A percentile compares a stretch with the other conserved stretches of the same genome.
phyloP scores from a whole-genome alignment of 2,888 invertebrate genomes.

The Cataglyphis albicans region DNA sequence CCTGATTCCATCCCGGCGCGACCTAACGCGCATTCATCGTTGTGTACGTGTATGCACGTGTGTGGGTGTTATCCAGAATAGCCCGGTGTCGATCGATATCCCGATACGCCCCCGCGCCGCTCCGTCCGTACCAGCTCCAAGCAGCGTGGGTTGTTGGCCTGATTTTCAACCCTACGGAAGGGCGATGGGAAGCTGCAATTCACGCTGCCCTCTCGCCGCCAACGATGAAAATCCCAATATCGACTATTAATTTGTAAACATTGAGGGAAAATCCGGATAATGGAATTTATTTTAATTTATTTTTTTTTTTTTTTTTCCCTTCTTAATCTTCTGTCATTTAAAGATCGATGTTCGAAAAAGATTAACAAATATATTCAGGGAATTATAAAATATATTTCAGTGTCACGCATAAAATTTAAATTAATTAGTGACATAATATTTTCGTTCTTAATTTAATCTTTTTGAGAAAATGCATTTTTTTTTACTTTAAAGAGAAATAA shows the following conservation, averaged over 20 bases:
- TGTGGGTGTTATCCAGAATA: constrained; percentile 64
- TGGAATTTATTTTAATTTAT: not conserved
- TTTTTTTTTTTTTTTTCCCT: not conserved
- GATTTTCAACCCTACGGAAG: constrained; percentile 68
- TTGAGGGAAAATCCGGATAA: not conserved
- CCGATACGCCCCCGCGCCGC: constrained; percentile 63
- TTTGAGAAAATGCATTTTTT: not conserved
- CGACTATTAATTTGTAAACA: not conserved
- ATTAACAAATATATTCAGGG: not conserved
- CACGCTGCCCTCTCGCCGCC: constrained; percentile 4
- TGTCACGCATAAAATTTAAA: not conserved
- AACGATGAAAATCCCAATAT: not conserved
- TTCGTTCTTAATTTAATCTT: not conserved
- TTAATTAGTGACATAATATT: too few species aligned
- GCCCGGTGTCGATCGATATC: constrained; percentile 75
- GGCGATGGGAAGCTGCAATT: constrained; percentile 6
- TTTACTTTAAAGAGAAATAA: not conserved
- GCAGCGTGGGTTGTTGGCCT: constrained; percentile 78
- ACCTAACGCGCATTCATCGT: constrained; percentile 53
- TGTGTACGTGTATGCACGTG: constrained; percentile 8
- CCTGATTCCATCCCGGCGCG: constrained; percentile 64
- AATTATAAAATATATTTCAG: not conserved
- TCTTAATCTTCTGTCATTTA: not conserved
- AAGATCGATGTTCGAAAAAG: not conserved
- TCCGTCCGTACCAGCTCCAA: constrained; percentile 54